Conservation (phyloP, 1,140 invertebrate species). For the Phortica variegata region DNA sequence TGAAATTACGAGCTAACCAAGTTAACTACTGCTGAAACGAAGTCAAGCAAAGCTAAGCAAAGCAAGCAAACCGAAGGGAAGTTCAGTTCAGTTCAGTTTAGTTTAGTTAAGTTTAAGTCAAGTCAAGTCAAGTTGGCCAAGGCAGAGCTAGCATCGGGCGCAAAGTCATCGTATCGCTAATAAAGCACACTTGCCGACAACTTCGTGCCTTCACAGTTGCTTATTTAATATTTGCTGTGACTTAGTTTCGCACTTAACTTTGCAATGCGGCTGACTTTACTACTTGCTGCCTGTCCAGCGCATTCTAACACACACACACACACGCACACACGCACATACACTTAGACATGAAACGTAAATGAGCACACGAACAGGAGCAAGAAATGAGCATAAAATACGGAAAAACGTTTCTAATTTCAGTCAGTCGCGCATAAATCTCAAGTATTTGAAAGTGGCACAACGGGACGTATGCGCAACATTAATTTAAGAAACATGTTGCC, state of each 20-base stretch:
- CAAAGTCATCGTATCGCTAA: slow-evolving; percentile 16
- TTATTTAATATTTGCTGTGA: neutral
- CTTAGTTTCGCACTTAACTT: neutral
- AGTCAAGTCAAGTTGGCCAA: slow-evolving; percentile 1
- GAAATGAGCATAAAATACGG: slow-evolving; percentile 6
- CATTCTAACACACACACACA: neutral
- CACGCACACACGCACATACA: neutral
- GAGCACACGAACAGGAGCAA: neutral
- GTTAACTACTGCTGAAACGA: too few species aligned
- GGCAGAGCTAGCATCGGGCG: too few species aligned
- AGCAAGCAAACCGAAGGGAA: too few species aligned
- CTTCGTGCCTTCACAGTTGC: neutral
- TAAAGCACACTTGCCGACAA: slow-evolving; percentile 40
- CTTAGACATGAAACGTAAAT: neutral
- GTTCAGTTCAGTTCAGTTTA: too few species aligned
- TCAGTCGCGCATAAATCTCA: slow-evolving; percentile 38
- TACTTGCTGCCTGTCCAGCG: too few species aligned
- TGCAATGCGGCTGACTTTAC: neutral
- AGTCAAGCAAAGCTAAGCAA: neutral
- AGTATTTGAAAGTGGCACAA: slow-evolving; percentile 11
- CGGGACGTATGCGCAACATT: neutral
- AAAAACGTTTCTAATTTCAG: slow-evolving; percentile 42
- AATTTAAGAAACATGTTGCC: neutral
- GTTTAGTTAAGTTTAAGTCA: too few species aligned
- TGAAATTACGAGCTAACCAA: slow-evolving; percentile 1